phyloP scores from a whole-genome alignment of 1,140 invertebrate genomes.

The Whitmania pigra region DNA sequence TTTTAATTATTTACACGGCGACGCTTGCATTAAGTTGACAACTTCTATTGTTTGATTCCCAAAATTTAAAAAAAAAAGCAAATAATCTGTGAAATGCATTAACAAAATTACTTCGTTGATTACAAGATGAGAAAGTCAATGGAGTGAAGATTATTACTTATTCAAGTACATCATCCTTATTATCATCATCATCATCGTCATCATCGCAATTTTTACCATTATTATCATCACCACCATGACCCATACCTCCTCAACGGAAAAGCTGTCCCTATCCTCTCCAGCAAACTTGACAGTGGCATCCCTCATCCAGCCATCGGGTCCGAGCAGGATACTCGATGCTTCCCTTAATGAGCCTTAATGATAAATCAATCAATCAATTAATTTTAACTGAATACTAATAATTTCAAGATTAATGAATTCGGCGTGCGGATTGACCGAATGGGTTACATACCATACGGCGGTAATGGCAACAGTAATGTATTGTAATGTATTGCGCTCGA shows the following conservation, averaged over 20 bases:
- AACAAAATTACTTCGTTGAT: too few species aligned
- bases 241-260: constrained; percentile 3
- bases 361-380: background rate
- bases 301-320: constrained; percentile 10
- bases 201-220: constrained; percentile 8
- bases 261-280: constrained; percentile 16
- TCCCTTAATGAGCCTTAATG: background rate
- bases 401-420: background rate
- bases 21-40: too few species aligned
- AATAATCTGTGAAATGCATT: too few species aligned
- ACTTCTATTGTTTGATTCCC: too few species aligned
- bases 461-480: too few species aligned
- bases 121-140: too few species aligned
- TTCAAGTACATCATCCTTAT: constrained; percentile 10
- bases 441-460: too few species aligned
- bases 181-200: constrained; percentile 20
- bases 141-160: too few species aligned
- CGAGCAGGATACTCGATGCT: background rate
- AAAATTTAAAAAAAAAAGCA: too few species aligned
- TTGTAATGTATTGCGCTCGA: too few species aligned
- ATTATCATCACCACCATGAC: constrained; percentile 13
- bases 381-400: background rate
- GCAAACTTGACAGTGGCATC: constrained; percentile 22
- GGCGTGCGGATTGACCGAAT: too few species aligned
- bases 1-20: too few species aligned